Conservation (phyloP, 2,888 invertebrate species). For the Rambutsinella grinnellia region DNA sequence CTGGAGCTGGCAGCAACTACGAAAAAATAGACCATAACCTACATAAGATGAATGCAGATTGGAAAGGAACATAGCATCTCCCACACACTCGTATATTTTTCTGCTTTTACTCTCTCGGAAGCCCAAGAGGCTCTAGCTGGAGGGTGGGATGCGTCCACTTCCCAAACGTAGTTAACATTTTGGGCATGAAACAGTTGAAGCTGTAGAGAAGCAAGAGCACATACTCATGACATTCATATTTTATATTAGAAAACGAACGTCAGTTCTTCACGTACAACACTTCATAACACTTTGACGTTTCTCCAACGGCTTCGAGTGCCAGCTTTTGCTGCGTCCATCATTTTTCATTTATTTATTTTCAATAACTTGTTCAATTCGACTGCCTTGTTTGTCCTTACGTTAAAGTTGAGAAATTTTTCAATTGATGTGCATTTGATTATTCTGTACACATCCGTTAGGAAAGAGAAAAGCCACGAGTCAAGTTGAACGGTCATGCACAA, state of each 20-base stretch:
- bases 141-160: background rate
- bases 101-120: no score
- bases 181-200: conserved; percentile 18
- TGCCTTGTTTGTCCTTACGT: background rate
- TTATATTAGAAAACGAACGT: background rate
- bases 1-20: conserved; percentile 25
- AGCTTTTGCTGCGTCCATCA: background rate
- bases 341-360: conserved; percentile 11
- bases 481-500: background rate
- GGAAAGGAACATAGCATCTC: no score
- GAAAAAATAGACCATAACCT: conserved; percentile 35
- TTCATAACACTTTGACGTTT: background rate
- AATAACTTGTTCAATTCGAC: background rate
- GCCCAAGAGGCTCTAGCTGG: background rate
- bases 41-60: background rate
- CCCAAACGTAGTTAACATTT: conserved; percentile 22
- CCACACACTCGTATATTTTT: background rate
- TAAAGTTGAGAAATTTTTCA: background rate
- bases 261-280: background rate
- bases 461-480: background rate
- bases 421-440: background rate
- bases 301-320: background rate
- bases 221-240: background rate
- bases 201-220: background rate
- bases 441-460: background rate